Evolutionary conservation across 2,797 vertebrate species (phyloP), one percentile per base, ranked within the genome.

Genomic region (Sebastes variabilis): DNA sequence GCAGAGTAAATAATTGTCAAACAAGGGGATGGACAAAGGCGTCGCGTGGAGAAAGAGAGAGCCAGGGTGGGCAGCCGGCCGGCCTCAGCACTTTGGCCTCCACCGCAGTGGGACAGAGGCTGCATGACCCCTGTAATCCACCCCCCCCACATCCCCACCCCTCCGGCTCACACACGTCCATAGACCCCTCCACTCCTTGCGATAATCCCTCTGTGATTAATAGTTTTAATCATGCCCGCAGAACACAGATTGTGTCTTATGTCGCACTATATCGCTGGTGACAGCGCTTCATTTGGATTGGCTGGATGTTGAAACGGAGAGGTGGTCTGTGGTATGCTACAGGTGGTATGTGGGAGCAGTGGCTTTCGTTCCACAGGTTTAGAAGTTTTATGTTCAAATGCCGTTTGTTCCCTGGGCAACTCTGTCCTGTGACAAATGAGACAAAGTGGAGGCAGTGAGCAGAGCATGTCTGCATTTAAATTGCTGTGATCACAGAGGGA

Each of bases 1-100:
- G 91, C 92, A 91, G 87, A 96, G 96, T 96, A 95, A 97, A 97
- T 95, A 93, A 95, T 94, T 96, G 95, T 95, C 92, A 93, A 96
- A 95, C 93, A 95, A 94, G 93, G 77, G 64, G 54, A 72, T 22
- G 80, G 91, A 96, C 95, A 96, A 96, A 94, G 95, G 93, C 86
- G 85, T 90, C 76, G 90, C 85, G 84, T 94, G 91, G 85, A 90
- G 94, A 77, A 42, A 42, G 93, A 78, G 86, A 72, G 61, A 80
- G 87, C 84, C 85, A 81, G 92, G 92, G 90, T 77, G 80, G 90
- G 89, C 79, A 49, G 80, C 66, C 56, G 61, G 69, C 68, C 27
- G 4, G 81, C 82, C 84, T 74, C 89, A 79, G 90, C 89, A 67
- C 87, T 82, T 66, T 79, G 80, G 80, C 81, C 84, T 85, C 77